Evolutionary conservation across 2,888 invertebrate genomes (phyloP).

Genomic region (Dryococelus australis): DNA sequence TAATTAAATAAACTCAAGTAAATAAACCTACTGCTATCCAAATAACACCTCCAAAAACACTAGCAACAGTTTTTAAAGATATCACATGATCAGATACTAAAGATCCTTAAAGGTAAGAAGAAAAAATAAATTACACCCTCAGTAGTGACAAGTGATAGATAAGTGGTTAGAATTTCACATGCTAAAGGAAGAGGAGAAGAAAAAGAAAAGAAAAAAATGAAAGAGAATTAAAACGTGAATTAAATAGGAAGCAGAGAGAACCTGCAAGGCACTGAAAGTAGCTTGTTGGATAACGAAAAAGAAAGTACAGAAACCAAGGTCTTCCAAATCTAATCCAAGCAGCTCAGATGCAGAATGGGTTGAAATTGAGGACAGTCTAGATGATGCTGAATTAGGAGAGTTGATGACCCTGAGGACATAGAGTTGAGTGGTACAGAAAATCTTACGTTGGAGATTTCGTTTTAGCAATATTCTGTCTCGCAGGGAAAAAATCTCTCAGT

Average conservation of each 20-base stretch:
- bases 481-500: neutral
- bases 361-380: neutral
- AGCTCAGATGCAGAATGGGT: neutral
- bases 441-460: neutral
- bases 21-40: neutral
- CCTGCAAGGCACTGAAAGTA: neutral
- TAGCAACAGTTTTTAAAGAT: neutral
- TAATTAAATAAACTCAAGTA: neutral
- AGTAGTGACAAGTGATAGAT: neutral
- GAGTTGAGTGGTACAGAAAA: constrained; percentile 6
- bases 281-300: neutral
- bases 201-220: neutral
- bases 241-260: neutral
- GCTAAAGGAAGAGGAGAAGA: neutral
- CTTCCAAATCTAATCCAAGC: too few species aligned
- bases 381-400: neutral
- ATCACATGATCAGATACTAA: neutral
- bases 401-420: neutral
- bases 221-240: neutral
- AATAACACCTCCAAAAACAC: neutral
- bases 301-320: neutral
- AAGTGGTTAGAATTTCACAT: neutral
- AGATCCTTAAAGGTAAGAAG: neutral
- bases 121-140: neutral
- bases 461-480: neutral